Conservation (phyloP, 1,140 invertebrate species). For the Drosophila yakuba region DNA sequence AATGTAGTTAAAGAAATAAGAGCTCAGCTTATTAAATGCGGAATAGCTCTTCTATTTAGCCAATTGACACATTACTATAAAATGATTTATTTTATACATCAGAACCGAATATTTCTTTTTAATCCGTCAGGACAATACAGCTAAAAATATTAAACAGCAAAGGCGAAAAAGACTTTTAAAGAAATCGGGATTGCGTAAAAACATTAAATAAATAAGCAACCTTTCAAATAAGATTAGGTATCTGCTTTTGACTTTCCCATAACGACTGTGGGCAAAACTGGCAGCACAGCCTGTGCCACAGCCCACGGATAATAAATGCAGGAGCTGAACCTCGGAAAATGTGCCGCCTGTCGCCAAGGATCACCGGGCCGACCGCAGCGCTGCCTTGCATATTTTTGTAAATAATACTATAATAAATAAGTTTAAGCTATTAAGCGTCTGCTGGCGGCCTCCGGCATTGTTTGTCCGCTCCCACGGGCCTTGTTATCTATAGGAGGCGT, state of each 20-base stretch:
- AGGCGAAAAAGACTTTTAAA: too few species aligned
- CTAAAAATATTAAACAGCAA: too few species aligned
- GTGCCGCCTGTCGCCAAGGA: constrained; percentile 62
- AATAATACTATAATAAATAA: constrained; percentile 82
- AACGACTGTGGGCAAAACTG: background rate
- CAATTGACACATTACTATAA: too few species aligned
- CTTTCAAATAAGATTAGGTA: background rate
- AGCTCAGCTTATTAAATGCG: background rate
- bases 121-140: too few species aligned
- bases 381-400: constrained; percentile 67
- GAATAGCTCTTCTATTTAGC: too few species aligned
- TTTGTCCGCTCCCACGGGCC: constrained; percentile 29
- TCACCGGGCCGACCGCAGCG: constrained; percentile 34
- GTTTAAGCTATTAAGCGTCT: constrained; percentile 75
- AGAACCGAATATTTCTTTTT: too few species aligned
- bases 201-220: background rate
- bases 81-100: too few species aligned
- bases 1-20: background rate
- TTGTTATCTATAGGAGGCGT: constrained; percentile 61
- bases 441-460: constrained; percentile 57
- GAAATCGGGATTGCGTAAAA: too few species aligned
- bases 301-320: constrained; percentile 71
- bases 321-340: constrained; percentile 30
- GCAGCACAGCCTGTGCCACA: constrained; percentile 51
- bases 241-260: background rate